Evolutionary conservation across 2,888 invertebrate genomes (phyloP).

Genomic region (Frankliniella intonsa): DNA sequence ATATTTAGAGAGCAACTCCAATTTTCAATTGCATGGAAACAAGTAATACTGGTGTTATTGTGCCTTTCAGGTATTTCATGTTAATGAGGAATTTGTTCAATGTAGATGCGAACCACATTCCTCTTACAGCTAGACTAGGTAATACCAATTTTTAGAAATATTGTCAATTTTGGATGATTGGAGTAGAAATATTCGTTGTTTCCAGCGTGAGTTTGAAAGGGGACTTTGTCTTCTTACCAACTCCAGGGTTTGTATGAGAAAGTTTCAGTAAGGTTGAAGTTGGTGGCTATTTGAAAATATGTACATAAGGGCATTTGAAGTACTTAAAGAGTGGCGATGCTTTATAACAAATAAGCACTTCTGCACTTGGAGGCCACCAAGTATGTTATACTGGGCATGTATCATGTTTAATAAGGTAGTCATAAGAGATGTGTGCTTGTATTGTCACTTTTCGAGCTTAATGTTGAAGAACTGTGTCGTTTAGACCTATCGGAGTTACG

Average conservation of each 20-base stretch:
- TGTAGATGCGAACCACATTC: conserved; percentile 15
- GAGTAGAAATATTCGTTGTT: too few species aligned
- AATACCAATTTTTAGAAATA: neutral
- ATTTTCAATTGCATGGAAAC: neutral
- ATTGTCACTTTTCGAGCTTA: neutral
- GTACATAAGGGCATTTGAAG: too few species aligned
- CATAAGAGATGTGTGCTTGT: neutral
- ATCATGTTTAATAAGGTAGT: neutral
- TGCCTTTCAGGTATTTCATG: conserved; percentile 3
- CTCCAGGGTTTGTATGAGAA: too few species aligned
- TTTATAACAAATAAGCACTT: too few species aligned
- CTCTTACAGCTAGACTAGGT: conserved; percentile 6
- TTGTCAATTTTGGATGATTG: neutral
- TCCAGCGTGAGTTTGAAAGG: too few species aligned
- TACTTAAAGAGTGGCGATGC: too few species aligned
- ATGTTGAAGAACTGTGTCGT: neutral
- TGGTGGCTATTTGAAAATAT: too few species aligned
- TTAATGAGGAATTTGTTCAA: neutral
- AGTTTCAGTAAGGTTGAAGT: too few species aligned
- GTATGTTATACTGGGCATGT: neutral
- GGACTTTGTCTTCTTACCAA: too few species aligned
- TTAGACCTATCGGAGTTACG: neutral
- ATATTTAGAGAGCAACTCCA: neutral
- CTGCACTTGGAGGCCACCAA: neutral
- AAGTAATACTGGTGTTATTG: neutral